Evolutionary conservation across 1,140 invertebrate genomes (phyloP).

Genomic region (Magallana ariakensis): DNA sequence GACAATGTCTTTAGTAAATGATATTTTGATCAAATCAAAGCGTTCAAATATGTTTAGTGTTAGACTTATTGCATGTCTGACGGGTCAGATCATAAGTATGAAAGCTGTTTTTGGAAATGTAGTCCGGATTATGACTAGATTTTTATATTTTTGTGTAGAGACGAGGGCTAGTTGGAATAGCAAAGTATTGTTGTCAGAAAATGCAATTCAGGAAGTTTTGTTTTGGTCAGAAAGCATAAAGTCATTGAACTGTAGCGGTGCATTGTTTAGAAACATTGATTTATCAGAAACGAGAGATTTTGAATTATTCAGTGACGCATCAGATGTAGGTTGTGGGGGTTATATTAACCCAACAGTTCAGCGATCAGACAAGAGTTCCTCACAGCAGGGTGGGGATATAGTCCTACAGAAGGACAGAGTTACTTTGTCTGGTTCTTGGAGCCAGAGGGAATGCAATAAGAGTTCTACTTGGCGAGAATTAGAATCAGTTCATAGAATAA

Average conservation of each 20-base stretch:
- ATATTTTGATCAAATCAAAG: no score
- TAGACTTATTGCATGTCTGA: no score
- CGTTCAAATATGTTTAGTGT: no score
- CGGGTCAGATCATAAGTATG: conserved; percentile 19
- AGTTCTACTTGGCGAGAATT: background rate
- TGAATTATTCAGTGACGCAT: conserved; percentile 11
- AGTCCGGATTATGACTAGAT: background rate
- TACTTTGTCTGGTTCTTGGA: background rate
- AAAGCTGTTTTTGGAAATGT: background rate
- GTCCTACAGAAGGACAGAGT: background rate
- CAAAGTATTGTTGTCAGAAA: background rate
- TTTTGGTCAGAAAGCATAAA: conserved; percentile 12
- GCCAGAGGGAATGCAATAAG: background rate
- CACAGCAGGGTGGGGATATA: background rate
- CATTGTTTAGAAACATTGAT: background rate
- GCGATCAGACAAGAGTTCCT: background rate
- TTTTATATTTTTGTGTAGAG: background rate
- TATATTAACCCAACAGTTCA: conserved; percentile 8
- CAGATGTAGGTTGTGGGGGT: background rate
- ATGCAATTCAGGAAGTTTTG: background rate
- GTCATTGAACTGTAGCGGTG: background rate
- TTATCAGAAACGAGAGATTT: background rate
- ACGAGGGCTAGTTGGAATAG: background rate
- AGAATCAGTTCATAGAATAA: background rate
- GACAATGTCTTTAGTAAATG: no score